Percentiles rank a stretch among this genome's conserved stretches.
phyloP scores from a whole-genome alignment of 2,888 invertebrate genomes.

The Timema podura region DNA sequence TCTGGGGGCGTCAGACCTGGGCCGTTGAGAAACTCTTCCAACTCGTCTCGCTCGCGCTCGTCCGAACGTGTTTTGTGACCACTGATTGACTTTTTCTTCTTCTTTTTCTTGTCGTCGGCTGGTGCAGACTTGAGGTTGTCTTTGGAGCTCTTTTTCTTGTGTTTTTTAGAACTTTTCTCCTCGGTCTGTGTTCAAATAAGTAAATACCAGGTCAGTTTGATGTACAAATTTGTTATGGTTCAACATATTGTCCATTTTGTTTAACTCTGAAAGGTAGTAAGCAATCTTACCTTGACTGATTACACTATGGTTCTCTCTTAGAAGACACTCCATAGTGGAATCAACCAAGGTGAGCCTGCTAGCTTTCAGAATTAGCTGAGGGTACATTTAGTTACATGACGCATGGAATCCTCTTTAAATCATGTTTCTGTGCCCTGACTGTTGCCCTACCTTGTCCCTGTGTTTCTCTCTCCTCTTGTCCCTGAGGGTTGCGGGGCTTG shows the following conservation, averaged over 20 bases:
- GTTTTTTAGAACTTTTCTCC: conserved; percentile 47
- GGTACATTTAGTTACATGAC: too few species aligned
- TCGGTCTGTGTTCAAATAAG: conserved; percentile 41
- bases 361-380: too few species aligned
- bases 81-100: conserved; percentile 41
- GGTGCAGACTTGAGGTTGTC: conserved; percentile 44
- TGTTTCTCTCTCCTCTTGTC: conserved; percentile 40
- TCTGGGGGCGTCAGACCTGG: conserved; percentile 51
- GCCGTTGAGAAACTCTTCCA: conserved; percentile 60
- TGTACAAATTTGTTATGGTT: not conserved
- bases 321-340: too few species aligned
- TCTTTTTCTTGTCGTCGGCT: conserved; percentile 51
- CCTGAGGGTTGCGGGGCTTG: conserved; percentile 40
- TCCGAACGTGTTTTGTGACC: conserved; percentile 46
- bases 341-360: too few species aligned
- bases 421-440: not conserved
- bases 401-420: too few species aligned
- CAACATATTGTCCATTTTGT: too few species aligned
- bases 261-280: too few species aligned
- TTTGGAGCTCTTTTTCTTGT: conserved; percentile 46
- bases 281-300: too few species aligned
- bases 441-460: conserved; percentile 40
- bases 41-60: conserved; percentile 50
- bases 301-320: too few species aligned
- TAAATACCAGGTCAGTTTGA: too few species aligned